Evolutionary conservation across 2,797 vertebrate species (phyloP), one percentile per base, ranked within the genome.

Genomic region (Galago senegalensis): DNA sequence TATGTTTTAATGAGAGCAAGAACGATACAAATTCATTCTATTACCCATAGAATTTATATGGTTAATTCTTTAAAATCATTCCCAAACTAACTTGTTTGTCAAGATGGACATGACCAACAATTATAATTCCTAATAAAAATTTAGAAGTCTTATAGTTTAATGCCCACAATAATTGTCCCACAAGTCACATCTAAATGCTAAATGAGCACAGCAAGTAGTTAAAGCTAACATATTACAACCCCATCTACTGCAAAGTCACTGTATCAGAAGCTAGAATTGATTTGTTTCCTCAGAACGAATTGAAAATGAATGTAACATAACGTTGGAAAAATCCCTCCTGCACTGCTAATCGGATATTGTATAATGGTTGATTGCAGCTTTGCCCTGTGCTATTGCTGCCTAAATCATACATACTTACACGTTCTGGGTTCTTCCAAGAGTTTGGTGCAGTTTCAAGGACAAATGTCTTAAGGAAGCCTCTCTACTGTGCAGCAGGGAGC

Each of bases 371-470:
- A 98, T 96, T 97, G 97, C 98, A 98, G 98, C 97, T 98, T 96
- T 98, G 97, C 97, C 97, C 97, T 4, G 46, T 97, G 87, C 98
- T 98, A 97, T 97, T 97, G 97, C 99, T 98, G 98, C 98, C 98
- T 98, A 98, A 99, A 99, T 99, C 98, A 98, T 98, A 98, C 98
- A 98, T 99, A 99, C 99, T 99, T 99, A 99, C 99, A 98, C 98
- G 99, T 99, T 99, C 99, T 98, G 98, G 99, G 99, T 99, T 99
- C 99, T 99, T 99, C 99, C 99, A 99, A 99, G 99, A 99, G 99
- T 99, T 99, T 99, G 99, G 98, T 99, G 99, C 99, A 99, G 99
- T 99, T 99, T 99, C 99, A 99, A 99, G 99, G 99, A 99, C 99
- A 99, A 99, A 99, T 99, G 98, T 99, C 99, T 99, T 99, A 98